Evolutionary conservation across 2,888 invertebrate genomes (phyloP).

Genomic region (Mamestra brassicae): DNA sequence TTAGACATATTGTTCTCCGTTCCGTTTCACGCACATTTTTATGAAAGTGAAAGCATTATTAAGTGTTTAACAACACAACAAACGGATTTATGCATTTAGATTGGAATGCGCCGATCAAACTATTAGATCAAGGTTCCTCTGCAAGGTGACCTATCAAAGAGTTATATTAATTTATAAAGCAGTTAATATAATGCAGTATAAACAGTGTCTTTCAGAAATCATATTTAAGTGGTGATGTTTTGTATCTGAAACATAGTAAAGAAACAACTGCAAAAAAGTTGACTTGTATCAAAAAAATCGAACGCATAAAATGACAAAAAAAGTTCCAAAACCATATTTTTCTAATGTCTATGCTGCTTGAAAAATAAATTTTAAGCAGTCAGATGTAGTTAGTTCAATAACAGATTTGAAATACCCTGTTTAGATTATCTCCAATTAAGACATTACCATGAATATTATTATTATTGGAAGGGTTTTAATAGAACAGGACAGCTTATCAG

Average conservation of each 20-base stretch:
- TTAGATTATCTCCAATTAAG: slow-evolving; percentile 22
- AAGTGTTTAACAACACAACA: slow-evolving; percentile 50
- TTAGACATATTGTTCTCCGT: slow-evolving; percentile 58
- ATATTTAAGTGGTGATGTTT: too few species aligned
- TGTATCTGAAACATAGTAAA: too few species aligned
- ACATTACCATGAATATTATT: slow-evolving; percentile 27
- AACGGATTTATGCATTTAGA: slow-evolving; percentile 59
- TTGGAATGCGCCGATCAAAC: slow-evolving; percentile 61
- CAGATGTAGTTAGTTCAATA: too few species aligned
- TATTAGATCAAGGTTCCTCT: slow-evolving; percentile 62
- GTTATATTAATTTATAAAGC: slow-evolving; percentile 40
- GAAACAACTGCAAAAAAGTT: too few species aligned
- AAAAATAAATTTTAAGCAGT: too few species aligned
- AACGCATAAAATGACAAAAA: too few species aligned
- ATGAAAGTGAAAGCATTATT: slow-evolving; percentile 68
- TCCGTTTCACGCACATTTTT: slow-evolving; percentile 62
- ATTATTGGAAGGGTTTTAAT: slow-evolving; percentile 31
- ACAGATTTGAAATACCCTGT: not conserved
- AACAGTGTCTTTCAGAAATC: not conserved
- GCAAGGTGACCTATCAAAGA: slow-evolving; percentile 54
- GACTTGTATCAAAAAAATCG: too few species aligned
- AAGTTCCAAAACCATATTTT: too few species aligned
- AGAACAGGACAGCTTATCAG: slow-evolving; percentile 41
- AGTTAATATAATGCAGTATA: slow-evolving; percentile 4
- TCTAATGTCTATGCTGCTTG: too few species aligned